phyloP scores from a whole-genome alignment of 2,797 vertebrate genomes.

The Microctenopoma stevenorrisi region DNA sequence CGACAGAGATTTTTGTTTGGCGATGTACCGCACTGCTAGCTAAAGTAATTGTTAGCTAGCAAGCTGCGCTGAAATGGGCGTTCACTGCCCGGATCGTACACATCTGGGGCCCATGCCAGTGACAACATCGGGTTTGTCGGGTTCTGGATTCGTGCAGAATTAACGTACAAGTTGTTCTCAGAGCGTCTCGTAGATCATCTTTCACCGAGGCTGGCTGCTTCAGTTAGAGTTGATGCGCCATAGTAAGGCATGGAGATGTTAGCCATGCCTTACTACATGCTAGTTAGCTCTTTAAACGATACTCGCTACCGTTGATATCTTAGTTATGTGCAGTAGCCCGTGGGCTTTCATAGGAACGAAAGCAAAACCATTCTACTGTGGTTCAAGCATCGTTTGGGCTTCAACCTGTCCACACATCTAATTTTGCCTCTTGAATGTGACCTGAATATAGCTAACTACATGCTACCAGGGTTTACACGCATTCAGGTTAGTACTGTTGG shows the following conservation, averaged over 20 bases:
- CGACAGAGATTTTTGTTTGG: constrained; percentile 9
- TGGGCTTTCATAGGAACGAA: constrained; percentile 7
- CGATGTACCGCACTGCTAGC: constrained; percentile 65
- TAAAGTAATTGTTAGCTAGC: constrained; percentile 55
- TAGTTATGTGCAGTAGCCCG: constrained; percentile 30
- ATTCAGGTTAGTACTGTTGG: constrained; percentile 2
- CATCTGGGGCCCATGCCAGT: constrained; percentile 33
- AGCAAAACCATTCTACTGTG: neutral
- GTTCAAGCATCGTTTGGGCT: neutral
- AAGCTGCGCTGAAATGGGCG: constrained; percentile 80
- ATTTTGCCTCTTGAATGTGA: neutral
- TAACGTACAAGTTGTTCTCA: neutral
- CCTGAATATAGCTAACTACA: neutral
- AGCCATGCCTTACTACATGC: constrained; percentile 20
- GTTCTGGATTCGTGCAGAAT: constrained; percentile 5
- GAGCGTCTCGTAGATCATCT: neutral
- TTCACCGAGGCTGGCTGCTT: neutral
- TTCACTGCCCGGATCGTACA: constrained; percentile 66
- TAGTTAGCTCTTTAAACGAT: constrained; percentile 43
- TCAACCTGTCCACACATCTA: accelerated
- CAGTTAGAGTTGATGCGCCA: constrained; percentile 27
- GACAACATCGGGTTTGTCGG: constrained; percentile 3
- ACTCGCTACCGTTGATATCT: constrained; percentile 26
- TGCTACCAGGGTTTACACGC: constrained; percentile 3
- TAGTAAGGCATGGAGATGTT: constrained; percentile 28